Evolutionary conservation across 2,888 invertebrate species (phyloP), one percentile per base, ranked within the genome.

Genomic region (Tetragnatha montana): DNA sequence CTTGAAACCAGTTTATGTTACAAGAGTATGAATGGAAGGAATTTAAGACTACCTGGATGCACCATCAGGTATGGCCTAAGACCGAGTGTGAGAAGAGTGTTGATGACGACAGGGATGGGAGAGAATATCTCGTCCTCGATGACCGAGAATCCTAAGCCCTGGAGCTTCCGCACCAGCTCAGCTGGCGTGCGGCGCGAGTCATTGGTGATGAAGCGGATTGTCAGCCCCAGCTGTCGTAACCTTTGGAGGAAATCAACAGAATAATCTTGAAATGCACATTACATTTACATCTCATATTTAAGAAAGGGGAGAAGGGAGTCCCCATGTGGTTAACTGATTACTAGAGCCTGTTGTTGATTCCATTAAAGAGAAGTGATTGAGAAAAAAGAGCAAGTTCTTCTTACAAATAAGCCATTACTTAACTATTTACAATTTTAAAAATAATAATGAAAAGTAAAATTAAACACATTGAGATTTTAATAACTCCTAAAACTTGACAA

Each of bases 91-190:
- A 85, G 19, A 8, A 89, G 71, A 8, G 89, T 89, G 21, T 81
- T 89, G 35, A 85, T 89, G 8, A 89, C 89, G 68, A 89, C 85
- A 22, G 89, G 89, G 75, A 89, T 85, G n/a, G 89, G 89, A 12
- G 89, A 89, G 70, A 50, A 89, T 47, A 89, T 89, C 81, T 89
- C 89, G 6, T 89, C 81, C 81, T 89, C 89, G 47, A 73, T 35
- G n/a, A 89, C 84, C 60, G 47, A 81, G 19, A 89, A 89, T 22
- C 89, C 89, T 60, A 89, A 89, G 35, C 85, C 69, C 17, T 85
- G 81, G 14, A 89, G 60, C 47, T 89, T 89, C 78, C 81, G 85
- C 8, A 89, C 85, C 35, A 89, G 51, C 6, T 89, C 89, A 10
- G 51, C 73, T n/a, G 89, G 89, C n/a, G 89, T 89, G n/a, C 89